These are phyloP conservation scores for Ancistrus triradiatus DNA, from an alignment of 2,113 vertebrate genomes.

Conservation along the genomic window DNA sequence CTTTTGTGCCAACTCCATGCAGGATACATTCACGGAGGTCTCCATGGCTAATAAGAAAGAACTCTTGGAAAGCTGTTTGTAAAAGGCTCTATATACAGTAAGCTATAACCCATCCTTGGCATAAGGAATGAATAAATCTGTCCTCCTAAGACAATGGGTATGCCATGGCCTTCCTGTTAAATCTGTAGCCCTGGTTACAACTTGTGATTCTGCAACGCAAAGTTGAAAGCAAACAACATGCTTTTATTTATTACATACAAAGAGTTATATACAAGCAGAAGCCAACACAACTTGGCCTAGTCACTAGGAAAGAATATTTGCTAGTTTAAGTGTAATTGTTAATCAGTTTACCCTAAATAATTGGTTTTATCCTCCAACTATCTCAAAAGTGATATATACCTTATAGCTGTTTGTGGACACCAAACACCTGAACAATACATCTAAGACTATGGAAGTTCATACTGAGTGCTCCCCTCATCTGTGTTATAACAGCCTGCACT, in stretches of 20 bases:
- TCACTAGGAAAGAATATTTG: neutral
- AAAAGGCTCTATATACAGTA: neutral
- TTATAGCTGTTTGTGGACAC: too few relatives aligned
- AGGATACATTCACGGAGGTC: neutral
- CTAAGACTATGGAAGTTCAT: too few relatives aligned
- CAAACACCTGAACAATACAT: too few relatives aligned
- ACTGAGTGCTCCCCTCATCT: too few relatives aligned
- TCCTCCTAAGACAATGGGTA: constrained; percentile 25
- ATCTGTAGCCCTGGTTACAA: constrained; percentile 17
- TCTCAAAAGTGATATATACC: too few relatives aligned
- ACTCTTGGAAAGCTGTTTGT: constrained; percentile 9
- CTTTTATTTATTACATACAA: neutral
- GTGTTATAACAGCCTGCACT: too few relatives aligned
- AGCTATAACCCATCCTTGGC: constrained; percentile 2
- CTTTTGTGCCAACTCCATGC: neutral
- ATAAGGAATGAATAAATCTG: constrained; percentile 12
- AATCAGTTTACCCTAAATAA: neutral
- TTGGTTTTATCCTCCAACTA: too few relatives aligned
- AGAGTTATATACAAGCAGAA: neutral
- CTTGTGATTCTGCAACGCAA: neutral
- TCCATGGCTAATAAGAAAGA: constrained; percentile 21
- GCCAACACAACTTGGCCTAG: neutral
- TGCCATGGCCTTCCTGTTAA: neutral
- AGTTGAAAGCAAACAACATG: neutral
- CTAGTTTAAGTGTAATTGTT: neutral